Evolutionary conservation across 2,888 invertebrate genomes (phyloP).

Genomic region (Alviniconcha strummeri): DNA sequence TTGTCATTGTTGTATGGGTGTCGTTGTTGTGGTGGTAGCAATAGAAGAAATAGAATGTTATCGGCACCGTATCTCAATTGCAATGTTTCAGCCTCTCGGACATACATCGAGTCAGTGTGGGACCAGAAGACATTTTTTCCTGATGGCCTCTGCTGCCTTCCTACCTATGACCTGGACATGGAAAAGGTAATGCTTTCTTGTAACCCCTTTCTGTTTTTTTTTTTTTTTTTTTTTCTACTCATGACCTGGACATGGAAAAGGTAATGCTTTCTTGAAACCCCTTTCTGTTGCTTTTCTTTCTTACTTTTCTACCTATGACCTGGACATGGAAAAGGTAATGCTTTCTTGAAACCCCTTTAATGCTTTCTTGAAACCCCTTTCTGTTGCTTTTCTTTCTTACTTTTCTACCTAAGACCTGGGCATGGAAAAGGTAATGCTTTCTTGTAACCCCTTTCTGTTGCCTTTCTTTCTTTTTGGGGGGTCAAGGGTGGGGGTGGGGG

Average conservation of each 20-base stretch:
- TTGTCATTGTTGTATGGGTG: too few relatives aligned
- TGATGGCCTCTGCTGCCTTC: conserved; percentile 65
- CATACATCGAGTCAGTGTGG: conserved; percentile 53
- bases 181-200: conserved; percentile 45
- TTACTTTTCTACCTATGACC: conserved; percentile 53
- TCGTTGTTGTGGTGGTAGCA: too few relatives aligned
- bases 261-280: conserved; percentile 35
- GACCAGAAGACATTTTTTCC: conserved; percentile 64
- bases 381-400: conserved; percentile 54
- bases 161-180: conserved; percentile 44
- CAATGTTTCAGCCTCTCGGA: conserved; percentile 50
- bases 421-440: conserved; percentile 46
- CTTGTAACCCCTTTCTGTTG: background rate
- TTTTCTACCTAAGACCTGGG: conserved; percentile 47
- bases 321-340: conserved; percentile 49
- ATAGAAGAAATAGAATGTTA: too few relatives aligned
- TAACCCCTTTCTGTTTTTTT: background rate
- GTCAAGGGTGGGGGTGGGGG: too few relatives aligned
- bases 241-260: conserved; percentile 47
- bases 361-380: background rate
- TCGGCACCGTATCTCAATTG: too few relatives aligned
- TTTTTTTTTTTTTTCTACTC: conserved; percentile 59
- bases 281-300: conserved; percentile 45
- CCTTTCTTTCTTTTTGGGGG: conserved; percentile 54
- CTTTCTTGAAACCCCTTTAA: background rate